A percentile compares a stretch with the other conserved stretches of the same genome.
Evolutionary conservation across 2,113 vertebrate genomes (phyloP).

Genomic region (Sminthopsis crassicaudata): DNA sequence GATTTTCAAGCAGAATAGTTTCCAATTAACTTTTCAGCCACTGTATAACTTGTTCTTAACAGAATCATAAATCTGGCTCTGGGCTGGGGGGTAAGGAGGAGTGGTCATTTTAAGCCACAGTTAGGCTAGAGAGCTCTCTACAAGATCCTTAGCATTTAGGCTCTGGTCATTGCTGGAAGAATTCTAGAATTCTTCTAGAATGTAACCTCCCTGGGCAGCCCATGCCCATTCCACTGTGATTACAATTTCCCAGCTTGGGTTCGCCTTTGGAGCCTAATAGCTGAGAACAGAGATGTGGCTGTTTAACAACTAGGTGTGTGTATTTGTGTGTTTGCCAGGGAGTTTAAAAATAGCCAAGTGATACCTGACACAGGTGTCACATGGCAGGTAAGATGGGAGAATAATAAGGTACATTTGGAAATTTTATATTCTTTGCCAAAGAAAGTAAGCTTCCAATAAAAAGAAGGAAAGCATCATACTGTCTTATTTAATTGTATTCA

Average conservation of each 20-base stretch:
- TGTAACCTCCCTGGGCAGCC: neutral
- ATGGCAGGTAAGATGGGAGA: conserved; percentile 23
- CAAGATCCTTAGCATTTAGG: neutral
- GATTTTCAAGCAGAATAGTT: conserved; percentile 42
- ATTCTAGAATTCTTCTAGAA: neutral
- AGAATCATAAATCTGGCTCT: neutral
- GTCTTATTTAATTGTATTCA: neutral
- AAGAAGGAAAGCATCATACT: neutral
- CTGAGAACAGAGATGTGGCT: conserved; percentile 16
- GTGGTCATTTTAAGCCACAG: neutral
- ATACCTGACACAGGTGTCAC: conserved; percentile 50
- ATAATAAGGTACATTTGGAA: conserved; percentile 22
- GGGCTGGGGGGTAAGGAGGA: neutral
- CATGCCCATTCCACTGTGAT: neutral
- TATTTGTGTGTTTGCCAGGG: conserved; percentile 11
- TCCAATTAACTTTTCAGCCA: neutral
- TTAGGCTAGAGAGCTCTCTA: neutral
- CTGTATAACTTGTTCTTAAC: neutral
- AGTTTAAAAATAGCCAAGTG: conserved; percentile 15
- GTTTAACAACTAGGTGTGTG: conserved; percentile 13
- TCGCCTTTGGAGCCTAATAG: conserved; percentile 17
- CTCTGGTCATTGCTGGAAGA: neutral
- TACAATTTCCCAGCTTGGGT: neutral
- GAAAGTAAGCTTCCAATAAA: conserved; percentile 15
- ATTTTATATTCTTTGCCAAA: conserved; percentile 27